Conservation (phyloP, 2,113 vertebrate genomes). For the Pseudopodoces humilis region DNA sequence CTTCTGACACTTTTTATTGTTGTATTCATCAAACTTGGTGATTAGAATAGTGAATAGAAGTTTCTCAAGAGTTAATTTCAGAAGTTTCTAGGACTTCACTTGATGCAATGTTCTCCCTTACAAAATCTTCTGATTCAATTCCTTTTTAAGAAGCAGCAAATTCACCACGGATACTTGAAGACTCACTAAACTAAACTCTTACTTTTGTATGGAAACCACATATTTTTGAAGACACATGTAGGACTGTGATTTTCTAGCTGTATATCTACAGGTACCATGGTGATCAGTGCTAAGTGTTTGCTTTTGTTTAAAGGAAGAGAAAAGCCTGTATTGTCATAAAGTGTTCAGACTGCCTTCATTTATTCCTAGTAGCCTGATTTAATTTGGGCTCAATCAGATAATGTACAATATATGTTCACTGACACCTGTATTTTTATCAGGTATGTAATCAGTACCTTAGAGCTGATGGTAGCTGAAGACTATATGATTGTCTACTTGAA, state of each 20-base stretch:
- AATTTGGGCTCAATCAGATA: background rate
- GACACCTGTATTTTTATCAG: constrained; percentile 66
- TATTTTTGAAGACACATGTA: background rate
- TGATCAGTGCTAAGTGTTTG: background rate
- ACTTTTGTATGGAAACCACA: background rate
- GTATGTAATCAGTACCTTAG: constrained; percentile 96
- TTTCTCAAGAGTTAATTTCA: background rate
- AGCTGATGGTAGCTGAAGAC: constrained; percentile 96
- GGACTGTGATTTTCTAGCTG: background rate
- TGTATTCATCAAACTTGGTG: background rate
- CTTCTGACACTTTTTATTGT: background rate
- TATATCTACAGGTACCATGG: background rate
- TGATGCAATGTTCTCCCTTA: background rate
- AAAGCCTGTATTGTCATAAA: background rate
- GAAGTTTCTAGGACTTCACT: background rate
- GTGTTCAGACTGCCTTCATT: background rate
- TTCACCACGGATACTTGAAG: background rate
- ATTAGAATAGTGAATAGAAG: background rate
- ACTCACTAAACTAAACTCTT: background rate
- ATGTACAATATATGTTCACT: background rate
- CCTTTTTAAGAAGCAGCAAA: background rate
- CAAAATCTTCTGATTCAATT: background rate
- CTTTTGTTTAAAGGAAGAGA: background rate
- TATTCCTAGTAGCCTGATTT: background rate
- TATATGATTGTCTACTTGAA: constrained; percentile 99